Percentiles rank a stretch among this genome's conserved stretches.
Conservation (phyloP, 2,888 invertebrate species). For the Deroplatys truncata region DNA sequence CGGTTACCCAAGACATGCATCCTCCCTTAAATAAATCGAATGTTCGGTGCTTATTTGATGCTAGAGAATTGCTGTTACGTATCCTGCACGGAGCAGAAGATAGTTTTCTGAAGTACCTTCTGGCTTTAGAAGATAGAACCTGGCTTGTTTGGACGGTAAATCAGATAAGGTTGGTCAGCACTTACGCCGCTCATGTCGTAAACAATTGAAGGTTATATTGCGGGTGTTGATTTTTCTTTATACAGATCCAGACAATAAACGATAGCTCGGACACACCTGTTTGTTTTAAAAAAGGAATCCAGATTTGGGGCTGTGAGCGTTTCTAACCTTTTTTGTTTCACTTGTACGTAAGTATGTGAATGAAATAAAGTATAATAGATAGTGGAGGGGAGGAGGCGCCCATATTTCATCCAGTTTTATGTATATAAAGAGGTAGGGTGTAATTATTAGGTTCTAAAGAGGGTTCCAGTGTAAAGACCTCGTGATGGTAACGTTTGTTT, state of each 20-base stretch:
- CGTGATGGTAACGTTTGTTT: slow-evolving; percentile 10
- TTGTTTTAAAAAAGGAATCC: slow-evolving; percentile 22
- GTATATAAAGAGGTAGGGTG: slow-evolving; percentile 8
- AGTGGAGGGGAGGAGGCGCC: not conserved
- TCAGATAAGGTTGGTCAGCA: not conserved
- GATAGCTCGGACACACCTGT: slow-evolving; percentile 26
- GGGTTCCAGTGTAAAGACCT: slow-evolving; percentile 4
- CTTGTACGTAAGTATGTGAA: not conserved
- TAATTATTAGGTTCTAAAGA: slow-evolving; percentile 12
- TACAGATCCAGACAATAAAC: slow-evolving; percentile 24
- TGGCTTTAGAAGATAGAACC: not conserved
- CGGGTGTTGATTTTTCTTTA: slow-evolving; percentile 2
- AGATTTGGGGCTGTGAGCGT: not conserved
- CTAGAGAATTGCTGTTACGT: too few relatives aligned
- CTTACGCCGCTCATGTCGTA: not conserved
- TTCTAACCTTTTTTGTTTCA: not conserved
- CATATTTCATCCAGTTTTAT: slow-evolving; percentile 4
- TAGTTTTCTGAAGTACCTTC: not conserved
- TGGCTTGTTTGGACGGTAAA: too few relatives aligned
- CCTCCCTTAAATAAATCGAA: too few relatives aligned
- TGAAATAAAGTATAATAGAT: slow-evolving; percentile 13
- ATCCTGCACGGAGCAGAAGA: not conserved
- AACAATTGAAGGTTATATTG: not conserved
- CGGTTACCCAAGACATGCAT: too few relatives aligned
- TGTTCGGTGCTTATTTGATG: too few relatives aligned